A percentile compares a stretch with the other conserved stretches of the same genome.
Conservation (phyloP, 37 sponge, comb jelly and placozoan species). For the Beroe forskalii region DNA sequence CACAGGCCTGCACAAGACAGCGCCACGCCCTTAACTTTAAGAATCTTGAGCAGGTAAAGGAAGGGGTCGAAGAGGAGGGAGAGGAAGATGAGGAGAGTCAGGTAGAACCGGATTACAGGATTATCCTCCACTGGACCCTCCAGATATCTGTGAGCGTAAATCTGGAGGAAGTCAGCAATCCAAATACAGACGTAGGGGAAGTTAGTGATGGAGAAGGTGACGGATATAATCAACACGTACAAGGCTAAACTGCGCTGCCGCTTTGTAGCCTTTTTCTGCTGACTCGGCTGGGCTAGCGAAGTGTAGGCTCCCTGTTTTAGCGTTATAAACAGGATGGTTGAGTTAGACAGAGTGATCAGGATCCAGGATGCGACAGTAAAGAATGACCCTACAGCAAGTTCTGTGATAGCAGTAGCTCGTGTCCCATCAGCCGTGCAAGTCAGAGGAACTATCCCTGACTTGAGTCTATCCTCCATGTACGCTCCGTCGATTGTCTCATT, state of each 20-base stretch:
- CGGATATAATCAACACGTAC: neutral
- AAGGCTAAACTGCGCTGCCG: neutral
- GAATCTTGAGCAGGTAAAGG: neutral
- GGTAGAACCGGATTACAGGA: neutral
- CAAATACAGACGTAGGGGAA: neutral
- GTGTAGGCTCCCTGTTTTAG: neutral
- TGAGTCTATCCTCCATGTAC: neutral
- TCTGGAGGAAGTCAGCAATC: neutral
- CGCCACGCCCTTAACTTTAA: neutral
- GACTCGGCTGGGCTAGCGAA: neutral
- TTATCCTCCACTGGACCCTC: neutral
- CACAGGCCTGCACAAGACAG: too few relatives aligned
- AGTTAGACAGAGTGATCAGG: neutral
- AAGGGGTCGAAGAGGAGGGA: neutral
- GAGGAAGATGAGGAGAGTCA: neutral
- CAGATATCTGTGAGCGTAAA: neutral
- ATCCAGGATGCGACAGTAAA: neutral
- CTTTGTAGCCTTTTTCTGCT: neutral
- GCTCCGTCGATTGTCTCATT: neutral
- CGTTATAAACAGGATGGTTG: neutral
- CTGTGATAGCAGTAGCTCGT: neutral
- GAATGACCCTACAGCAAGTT: neutral
- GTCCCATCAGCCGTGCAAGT: neutral
- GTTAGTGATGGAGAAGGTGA: neutral
- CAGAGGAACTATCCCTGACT: neutral